Evolutionary conservation across 2,797 vertebrate species (phyloP), one percentile per base, ranked within the genome.

Genomic region (Lerista edwardsae): DNA sequence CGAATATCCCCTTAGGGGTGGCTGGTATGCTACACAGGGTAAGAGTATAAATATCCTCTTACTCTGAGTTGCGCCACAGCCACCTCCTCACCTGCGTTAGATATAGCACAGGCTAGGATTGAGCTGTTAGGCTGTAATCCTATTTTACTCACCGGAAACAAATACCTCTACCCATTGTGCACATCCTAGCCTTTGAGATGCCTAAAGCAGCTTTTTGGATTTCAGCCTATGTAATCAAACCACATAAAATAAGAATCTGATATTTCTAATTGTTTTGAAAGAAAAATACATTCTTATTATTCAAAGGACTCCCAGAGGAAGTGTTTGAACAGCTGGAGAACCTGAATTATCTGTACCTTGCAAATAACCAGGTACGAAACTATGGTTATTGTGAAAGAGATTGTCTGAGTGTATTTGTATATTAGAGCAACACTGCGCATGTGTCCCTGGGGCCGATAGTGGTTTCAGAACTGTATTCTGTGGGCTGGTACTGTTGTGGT

Each of bases 331-430:
- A 97, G 94, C 96, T 99, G 57, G 97, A 97, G 86, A 97, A 97
- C 83, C 96, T 99, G 94, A 97, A 97, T 88, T 99, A 99, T 95
- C 96, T 99, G 90, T 99, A 99, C 91, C 93, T 99, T 96, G 98
- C 98, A 91, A 99, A 99, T 92, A 99, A 99, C 92, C 97, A 98
- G 97, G 98, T 99, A 93, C 96, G 93, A 91, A 82, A 55, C 71
- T 76, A 74, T 69, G 1, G 55, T 65, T 47, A 7, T 34, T 89
- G 86, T 85, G 51, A 17, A 67, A 87, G 4, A 74, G 88, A 55
- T 85, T 88, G 76, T 86, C 72, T 59, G 57, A 79, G 3, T 68
- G 5, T 51, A 51, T 68, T 79, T 67, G 11, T 68, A 68, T 34
- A n/a, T n/a, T n/a, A 65, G 34, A n/a, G 29, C 41, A 51, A 64